Evolutionary conservation across 2,888 invertebrate species (phyloP), one percentile per base, ranked within the genome.

Genomic region (Frankliniella intonsa): DNA sequence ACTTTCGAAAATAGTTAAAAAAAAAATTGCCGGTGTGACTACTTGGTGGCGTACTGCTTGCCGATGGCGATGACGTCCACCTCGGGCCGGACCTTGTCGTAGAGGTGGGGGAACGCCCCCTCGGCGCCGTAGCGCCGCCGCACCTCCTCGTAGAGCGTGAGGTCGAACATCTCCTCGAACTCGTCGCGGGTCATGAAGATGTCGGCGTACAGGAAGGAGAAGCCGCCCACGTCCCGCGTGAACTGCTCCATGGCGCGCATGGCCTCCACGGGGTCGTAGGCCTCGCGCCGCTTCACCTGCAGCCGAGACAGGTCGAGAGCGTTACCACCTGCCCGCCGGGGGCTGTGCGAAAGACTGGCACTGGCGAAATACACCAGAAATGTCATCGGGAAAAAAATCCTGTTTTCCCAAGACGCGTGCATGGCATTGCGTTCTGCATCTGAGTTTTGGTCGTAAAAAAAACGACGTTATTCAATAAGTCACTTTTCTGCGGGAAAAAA

Each of bases 181-280:
- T 93, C 93, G 50, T 90, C 86, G 19, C 88, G 87, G 0, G 89
- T 91, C 93, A 93, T 93, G 85, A 93, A 93, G 76, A 92, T 92
- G 85, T 93, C 93, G 0, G 93, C 93, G 84, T 93, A 93, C 27
- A 93, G 86, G 86, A 93, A 93, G 5, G 92, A 91, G 85, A 90
- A 92, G 0, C 93, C 93, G 0, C 93, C 93, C 1, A 92, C 90
- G 55, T 92, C 90, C 80, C 92, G 88, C 0, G 92, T 92, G 85
- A 93, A 93, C 87, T 91, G 90, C 86, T 93, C 93, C 93, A 93
- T 93, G 80, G 89, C 89, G 84, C 93, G 87, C 93, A 93, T 92
- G 0, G 92, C 91, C 8, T 87, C 86, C 0, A 92, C 92, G 0
- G 93, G 92, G 86, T 93, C 91, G 85, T 92, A 93, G 0, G 89